Base-by-base conservation (phyloP, 2,113 vertebrate genomes). In the Danionella cerebrum region DNA sequence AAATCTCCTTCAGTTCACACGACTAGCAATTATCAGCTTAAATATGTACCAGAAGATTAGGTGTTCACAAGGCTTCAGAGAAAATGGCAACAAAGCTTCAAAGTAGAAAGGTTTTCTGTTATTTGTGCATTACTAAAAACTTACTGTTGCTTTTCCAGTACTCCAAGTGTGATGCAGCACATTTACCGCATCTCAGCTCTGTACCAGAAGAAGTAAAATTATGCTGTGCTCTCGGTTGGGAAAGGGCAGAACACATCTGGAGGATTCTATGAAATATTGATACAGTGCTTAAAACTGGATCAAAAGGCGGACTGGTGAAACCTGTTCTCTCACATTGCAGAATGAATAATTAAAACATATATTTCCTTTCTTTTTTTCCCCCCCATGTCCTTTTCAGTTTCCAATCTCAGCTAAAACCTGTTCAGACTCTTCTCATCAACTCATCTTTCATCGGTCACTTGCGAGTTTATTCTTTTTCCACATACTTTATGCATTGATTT, bases 241-340 rank as follows among this genome's bases (percentile, higher is more conserved):
- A 13, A 38, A 41, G 14, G 16, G 16, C 27, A 54, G 33, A 31
- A 3, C 54, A 16, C 11, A 14, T 41, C 18, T 45, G 53, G 29
- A 47, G 14, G 13, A 22, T 36, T 42, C 33, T 54, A 16, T 71
- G 31, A 71, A 71, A 65, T 71, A 71, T 71, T 71, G 35, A 65
- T 58, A 65, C 52, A 51, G 62, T 65, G 33, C 44, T 65, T 71
- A 55, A 71, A 42, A 27, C 52, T 18, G 42, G 21, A 31, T 54
- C 51, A 48, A 39, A 54, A 58, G 52, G 18, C 29, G 21, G 19
- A 38, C 4, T 22, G 14, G 31, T 35, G 60, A 57, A 63, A 65
- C 13, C n/a, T 71, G 69, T 71, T 55, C 69, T 65, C 2, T 71
- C 42, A 51, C 33, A 39, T 50, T 16, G 41, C 50, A 10, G 33